Evolutionary conservation across 2,797 vertebrate genomes (phyloP), one percentile per base, ranked within the genome.

Genomic region (Linurgus olivaceus): DNA sequence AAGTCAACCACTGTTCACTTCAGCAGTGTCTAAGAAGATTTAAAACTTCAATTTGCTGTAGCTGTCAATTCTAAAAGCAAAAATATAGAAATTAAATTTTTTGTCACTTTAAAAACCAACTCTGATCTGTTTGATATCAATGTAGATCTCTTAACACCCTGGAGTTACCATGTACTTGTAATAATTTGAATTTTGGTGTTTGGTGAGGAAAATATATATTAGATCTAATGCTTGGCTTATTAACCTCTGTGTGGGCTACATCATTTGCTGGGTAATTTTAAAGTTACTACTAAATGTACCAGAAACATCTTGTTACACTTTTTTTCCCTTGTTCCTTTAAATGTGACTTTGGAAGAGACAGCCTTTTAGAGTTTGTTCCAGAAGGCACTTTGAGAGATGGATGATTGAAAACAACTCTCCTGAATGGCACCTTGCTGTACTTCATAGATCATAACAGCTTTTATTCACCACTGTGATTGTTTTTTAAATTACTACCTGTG

Each of bases 371-470:
- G 90, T 92, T 95, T 89, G 52, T 84, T 91, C 77, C 65, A 82
- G 92, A 87, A 96, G 73, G 77, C 55, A 84, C 80, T 93, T 94
- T 95, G 78, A 71, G 81, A 83, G 45, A 45, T 85, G 86, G 86
- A 37, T 96, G 90, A 95, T 92, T 87, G 93, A 87, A 94, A 89
- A 92, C 88, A 92, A 25, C 81, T 91, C 77, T 94, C 45, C 84
- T 92, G 92, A 94, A 93, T 80, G 88, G 78, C 92, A 95, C 92
- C 91, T 95, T 91, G 92, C 95, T 94, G 88, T 89, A 95, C 67
- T 95, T 90, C 81, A 65, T 87, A 92, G 94, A 92, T 96, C 94
- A 92, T 96, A 95, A 94, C 92, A 92, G 93, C 84, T 96, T 94
- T 95, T 95, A 91, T 95, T 94, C 74, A 71, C 88, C 75, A 55